Conservation (phyloP, 2,797 vertebrate species). For the Sebastes steindachneri region DNA sequence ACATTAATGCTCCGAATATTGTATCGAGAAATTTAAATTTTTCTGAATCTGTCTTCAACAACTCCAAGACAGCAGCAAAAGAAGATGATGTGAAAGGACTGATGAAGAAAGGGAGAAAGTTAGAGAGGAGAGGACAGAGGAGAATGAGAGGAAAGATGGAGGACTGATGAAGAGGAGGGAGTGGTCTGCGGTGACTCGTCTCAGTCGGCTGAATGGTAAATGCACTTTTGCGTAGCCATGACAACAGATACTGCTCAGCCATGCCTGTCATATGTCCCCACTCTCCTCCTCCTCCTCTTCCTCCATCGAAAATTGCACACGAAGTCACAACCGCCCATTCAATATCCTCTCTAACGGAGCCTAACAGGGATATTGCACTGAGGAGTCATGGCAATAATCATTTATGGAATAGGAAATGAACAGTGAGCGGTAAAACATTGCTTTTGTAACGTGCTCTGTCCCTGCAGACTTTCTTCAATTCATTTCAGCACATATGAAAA, state of each 20-base stretch:
- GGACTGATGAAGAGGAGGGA: conserved; percentile 4
- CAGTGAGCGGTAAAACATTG: background rate
- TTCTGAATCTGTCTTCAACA: background rate
- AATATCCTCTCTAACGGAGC: conserved; percentile 8
- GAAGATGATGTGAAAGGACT: background rate
- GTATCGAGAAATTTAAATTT: background rate
- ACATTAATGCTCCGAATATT: too few species aligned
- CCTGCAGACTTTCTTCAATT: background rate
- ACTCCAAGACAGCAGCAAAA: background rate
- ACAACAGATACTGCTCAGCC: conserved; percentile 71
- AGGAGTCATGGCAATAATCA: background rate
- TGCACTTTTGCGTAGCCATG: conserved; percentile 62
- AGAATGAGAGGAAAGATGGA: background rate
- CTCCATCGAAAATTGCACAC: background rate
- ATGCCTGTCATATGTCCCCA: conserved; percentile 42
- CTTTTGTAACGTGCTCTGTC: background rate
- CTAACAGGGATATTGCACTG: background rate
- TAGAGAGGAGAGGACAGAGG: background rate
- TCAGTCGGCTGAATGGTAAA: conserved; percentile 27
- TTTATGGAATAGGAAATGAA: conserved; percentile 14
- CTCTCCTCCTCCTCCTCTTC: conserved; percentile 10
- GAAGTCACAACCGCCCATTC: background rate
- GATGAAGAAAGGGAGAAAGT: background rate
- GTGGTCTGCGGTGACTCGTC: conserved; percentile 22
- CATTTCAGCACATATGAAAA: background rate